phyloP scores from a whole-genome alignment of 2,113 vertebrate species.

The Chascanopsetta lugubris region DNA sequence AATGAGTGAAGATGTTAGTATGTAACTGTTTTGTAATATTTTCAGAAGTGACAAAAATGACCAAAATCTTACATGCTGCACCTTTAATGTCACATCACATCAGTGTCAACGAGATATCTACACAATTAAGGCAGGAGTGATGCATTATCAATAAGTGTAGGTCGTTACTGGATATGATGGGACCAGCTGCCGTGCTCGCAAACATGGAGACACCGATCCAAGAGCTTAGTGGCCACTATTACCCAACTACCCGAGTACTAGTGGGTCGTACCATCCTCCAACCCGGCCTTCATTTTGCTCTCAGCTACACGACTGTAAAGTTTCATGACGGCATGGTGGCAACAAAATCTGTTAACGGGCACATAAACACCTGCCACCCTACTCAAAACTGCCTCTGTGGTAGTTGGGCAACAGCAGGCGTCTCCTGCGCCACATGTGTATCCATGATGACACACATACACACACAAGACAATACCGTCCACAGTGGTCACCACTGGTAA shows the following conservation, averaged over 20 bases:
- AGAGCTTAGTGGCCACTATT: neutral
- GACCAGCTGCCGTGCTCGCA: neutral
- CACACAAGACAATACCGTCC: neutral
- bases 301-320: neutral
- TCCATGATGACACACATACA: neutral
- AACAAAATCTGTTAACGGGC: neutral
- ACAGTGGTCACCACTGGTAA: neutral
- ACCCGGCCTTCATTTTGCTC: neutral
- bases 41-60: too few species aligned
- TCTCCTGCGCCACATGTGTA: neutral
- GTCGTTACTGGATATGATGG: neutral
- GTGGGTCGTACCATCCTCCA: neutral
- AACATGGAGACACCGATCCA: neutral
- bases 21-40: too few species aligned
- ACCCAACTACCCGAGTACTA: neutral
- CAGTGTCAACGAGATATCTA: neutral
- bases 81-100: too few species aligned
- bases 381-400: neutral
- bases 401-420: neutral
- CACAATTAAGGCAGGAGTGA: neutral
- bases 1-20: too few species aligned
- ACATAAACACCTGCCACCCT: neutral
- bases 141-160: neutral
- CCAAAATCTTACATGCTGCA: too few species aligned
- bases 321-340: neutral